A percentile compares a stretch with the other conserved stretches of the same genome.
phyloP scores from a whole-genome alignment of 2,113 vertebrate species.

The Entelurus aequoreus region DNA sequence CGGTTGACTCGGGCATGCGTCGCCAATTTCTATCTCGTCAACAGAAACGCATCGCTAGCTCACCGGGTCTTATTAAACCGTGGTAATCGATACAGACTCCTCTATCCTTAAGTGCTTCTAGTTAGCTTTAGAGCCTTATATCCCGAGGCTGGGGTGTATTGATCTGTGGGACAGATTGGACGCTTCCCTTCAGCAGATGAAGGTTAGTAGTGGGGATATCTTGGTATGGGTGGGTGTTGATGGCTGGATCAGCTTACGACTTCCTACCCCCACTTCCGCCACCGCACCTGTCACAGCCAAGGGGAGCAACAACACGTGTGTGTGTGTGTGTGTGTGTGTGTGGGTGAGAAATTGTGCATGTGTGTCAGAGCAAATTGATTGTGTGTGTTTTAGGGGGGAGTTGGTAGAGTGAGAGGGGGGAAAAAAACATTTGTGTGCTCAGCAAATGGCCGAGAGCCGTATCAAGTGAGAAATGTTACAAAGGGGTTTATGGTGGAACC shows the following conservation, averaged over 20 bases:
- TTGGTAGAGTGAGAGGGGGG: not conserved
- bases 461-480: conserved; percentile 63
- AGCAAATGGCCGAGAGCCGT: conserved; percentile 51
- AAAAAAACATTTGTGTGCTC: conserved; percentile 34
- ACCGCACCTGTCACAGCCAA: conserved; percentile 56
- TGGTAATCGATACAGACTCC: conserved; percentile 56
- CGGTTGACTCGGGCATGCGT: conserved; percentile 2
- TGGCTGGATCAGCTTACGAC: conserved; percentile 52
- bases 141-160: conserved; percentile 56
- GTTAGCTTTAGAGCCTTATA: conserved; percentile 52
- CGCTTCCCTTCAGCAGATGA: conserved; percentile 54
- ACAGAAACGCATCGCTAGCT: conserved; percentile 29
- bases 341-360: conserved; percentile 8
- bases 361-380: conserved; percentile 15
- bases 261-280: conserved; percentile 27
- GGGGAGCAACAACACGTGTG: conserved; percentile 20
- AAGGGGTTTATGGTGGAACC: conserved; percentile 55
- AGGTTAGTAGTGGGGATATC: conserved; percentile 32
- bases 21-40: conserved; percentile 16
- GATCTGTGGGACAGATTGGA: conserved; percentile 62
- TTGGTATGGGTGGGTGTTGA: conserved; percentile 43
- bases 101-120: conserved; percentile 57
- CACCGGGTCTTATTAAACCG: conserved; percentile 56
- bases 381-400: conserved; percentile 1
- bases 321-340: conserved; percentile 21